phyloP scores from a whole-genome alignment of 2,797 vertebrate species.

The Molothrus ater region DNA sequence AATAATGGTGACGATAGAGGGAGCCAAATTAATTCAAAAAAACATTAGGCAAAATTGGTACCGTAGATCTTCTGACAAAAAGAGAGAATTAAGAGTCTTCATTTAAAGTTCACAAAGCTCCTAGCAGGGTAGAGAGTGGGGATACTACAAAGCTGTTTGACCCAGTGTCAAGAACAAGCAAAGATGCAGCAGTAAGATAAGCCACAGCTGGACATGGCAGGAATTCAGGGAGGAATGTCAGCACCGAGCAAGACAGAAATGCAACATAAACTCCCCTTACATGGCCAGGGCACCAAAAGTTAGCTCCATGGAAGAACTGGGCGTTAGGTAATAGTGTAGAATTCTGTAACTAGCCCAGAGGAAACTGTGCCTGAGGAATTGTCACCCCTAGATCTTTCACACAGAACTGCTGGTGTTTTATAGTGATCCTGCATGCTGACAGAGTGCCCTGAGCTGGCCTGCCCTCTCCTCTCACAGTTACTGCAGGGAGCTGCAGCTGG shows the following conservation, averaged over 20 bases:
- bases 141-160: conserved; percentile 64
- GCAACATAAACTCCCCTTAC: neutral
- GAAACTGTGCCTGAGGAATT: neutral
- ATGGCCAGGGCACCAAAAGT: neutral
- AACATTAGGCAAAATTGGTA: conserved; percentile 38
- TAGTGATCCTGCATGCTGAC: neutral
- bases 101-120: conserved; percentile 48
- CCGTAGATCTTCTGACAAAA: conserved; percentile 1
- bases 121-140: conserved; percentile 29
- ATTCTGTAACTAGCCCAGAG: neutral
- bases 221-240: conserved; percentile 62
- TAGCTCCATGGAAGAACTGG: neutral
- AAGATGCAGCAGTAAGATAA: conserved; percentile 60
- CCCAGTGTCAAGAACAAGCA: conserved; percentile 61
- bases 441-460: neutral
- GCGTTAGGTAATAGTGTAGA: neutral
- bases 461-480: neutral
- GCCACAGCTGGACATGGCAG: conserved; percentile 35
- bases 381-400: neutral
- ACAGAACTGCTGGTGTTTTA: neutral
- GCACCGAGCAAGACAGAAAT: neutral
- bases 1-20: conserved; percentile 63
- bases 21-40: conserved; percentile 73
- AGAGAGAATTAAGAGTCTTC: conserved; percentile 33
- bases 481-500: neutral